Evolutionary conservation across 2,113 vertebrate genomes (phyloP).

Genomic region (Ceyx margarethae): DNA sequence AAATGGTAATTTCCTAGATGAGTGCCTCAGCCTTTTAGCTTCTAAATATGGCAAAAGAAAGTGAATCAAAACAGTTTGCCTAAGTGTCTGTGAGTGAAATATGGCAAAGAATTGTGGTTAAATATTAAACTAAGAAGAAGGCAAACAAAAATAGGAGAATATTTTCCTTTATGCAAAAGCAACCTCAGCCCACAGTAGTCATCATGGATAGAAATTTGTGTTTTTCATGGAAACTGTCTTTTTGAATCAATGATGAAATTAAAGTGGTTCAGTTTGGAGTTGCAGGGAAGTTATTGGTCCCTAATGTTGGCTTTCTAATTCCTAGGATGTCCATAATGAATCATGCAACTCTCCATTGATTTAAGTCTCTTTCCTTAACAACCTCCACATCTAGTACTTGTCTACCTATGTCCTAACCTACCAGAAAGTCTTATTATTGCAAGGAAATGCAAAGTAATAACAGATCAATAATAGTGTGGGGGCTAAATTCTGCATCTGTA

Average conservation of each 20-base stretch:
- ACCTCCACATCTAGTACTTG: accelerated
- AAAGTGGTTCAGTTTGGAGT: background rate
- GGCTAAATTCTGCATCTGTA: background rate
- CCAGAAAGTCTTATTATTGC: background rate
- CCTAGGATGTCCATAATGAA: accelerated
- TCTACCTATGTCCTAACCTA: too few relatives aligned
- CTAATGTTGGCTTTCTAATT: background rate
- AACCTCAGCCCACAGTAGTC: background rate
- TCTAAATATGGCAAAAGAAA: background rate
- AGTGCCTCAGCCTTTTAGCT: background rate
- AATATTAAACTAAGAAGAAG: background rate
- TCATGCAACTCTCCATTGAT: background rate
- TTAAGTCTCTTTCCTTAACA: background rate
- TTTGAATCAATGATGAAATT: background rate
- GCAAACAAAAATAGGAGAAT: background rate
- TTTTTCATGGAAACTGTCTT: background rate
- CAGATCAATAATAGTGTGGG: background rate
- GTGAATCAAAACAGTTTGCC: background rate
- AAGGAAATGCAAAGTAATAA: background rate
- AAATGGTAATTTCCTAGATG: background rate
- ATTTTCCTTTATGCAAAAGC: background rate
- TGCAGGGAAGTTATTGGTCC: background rate
- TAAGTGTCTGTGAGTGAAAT: background rate
- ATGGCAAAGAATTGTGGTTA: background rate
- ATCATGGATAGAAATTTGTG: background rate